Conservation (phyloP, 2,113 vertebrate genomes). For the Takifugu flavidus region DNA sequence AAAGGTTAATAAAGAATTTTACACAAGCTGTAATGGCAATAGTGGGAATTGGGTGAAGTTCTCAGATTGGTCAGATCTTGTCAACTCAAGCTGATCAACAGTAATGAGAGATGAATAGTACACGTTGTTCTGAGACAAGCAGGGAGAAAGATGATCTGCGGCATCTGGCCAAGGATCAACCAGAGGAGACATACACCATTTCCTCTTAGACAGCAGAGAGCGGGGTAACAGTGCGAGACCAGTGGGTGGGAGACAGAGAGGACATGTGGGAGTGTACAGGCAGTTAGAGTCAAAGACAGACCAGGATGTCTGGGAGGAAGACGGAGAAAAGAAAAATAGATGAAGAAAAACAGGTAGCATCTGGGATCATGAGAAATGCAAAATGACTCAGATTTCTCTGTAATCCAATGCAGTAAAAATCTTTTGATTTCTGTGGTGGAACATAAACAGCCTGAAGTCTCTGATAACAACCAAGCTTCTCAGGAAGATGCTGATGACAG, state of each 20-base stretch:
- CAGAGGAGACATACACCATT: conserved; percentile 34
- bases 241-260: conserved; percentile 13
- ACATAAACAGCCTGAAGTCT: conserved; percentile 8
- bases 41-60: neutral
- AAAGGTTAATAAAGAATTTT: conserved; percentile 25
- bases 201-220: conserved; percentile 23
- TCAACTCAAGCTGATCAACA: conserved; percentile 4
- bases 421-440: conserved; percentile 5
- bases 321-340: conserved; percentile 7
- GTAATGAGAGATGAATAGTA: conserved; percentile 2
- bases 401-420: neutral
- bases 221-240: conserved; percentile 22
- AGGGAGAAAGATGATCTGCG: conserved; percentile 21
- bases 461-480: conserved; percentile 23
- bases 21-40: neutral
- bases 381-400: neutral
- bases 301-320: conserved; percentile 4
- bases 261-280: neutral
- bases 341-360: conserved; percentile 15
- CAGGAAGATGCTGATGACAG: conserved; percentile 17
- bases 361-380: neutral
- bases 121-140: neutral
- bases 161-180: conserved; percentile 49
- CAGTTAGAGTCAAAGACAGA: conserved; percentile 14
- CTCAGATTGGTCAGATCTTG: conserved; percentile 18